These are phyloP conservation scores for Rhinoraja longicauda DNA, from an alignment of 2,797 vertebrate species.

Conservation along the genomic window DNA sequence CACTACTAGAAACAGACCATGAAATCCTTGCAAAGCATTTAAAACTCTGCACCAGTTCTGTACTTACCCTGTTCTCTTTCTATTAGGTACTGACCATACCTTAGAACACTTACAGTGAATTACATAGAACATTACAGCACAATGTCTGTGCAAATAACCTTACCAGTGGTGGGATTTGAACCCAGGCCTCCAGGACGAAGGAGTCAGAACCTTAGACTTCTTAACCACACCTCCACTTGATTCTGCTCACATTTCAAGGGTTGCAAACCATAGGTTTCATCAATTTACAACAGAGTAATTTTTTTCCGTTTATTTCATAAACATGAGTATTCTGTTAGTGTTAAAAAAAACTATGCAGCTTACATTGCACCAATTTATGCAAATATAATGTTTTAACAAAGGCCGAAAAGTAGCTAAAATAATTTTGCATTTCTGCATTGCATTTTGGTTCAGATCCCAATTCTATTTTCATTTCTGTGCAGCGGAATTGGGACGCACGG, in stretches of 20 bases:
- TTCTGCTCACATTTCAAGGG: neutral
- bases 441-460: neutral
- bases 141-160: too few relatives aligned
- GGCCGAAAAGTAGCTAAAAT: neutral
- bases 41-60: neutral
- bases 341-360: neutral
- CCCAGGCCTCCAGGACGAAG: too few relatives aligned
- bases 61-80: neutral
- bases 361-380: neutral
- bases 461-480: neutral
- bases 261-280: neutral
- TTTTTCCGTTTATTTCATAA: neutral
- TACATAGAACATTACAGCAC: too few relatives aligned
- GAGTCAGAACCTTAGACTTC: too few relatives aligned
- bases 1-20: neutral
- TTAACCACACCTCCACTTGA: too few relatives aligned
- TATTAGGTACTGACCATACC: neutral
- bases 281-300: neutral
- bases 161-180: too few relatives aligned
- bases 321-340: neutral
- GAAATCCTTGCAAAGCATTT: neutral
- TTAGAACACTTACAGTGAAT: neutral
- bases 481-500: neutral
- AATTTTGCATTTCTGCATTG: too few relatives aligned
- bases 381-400: neutral